phyloP scores from a whole-genome alignment of 2,888 invertebrate species.

The Netelia melanura region DNA sequence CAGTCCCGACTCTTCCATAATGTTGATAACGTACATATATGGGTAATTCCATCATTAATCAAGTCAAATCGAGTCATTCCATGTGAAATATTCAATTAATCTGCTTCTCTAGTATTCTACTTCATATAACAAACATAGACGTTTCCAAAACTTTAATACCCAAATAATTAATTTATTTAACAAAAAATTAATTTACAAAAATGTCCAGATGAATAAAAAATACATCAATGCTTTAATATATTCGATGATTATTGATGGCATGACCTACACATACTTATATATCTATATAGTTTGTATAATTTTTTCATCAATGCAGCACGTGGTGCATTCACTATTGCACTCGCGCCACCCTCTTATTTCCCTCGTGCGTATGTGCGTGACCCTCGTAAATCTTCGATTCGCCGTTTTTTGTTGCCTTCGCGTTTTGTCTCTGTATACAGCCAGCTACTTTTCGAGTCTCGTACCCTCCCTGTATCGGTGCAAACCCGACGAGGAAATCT shows the following conservation, averaged over 20 bases:
- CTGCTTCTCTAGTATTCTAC: no score
- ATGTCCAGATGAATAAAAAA: no score
- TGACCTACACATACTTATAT: not conserved
- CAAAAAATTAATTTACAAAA: no score
- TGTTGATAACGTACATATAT: not conserved
- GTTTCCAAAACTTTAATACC: no score
- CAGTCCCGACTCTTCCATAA: slow-evolving; percentile 25
- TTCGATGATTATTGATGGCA: no score
- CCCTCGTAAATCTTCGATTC: slow-evolving; percentile 54
- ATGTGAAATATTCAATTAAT: no score
- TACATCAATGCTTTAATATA: no score
- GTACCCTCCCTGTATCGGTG: slow-evolving; percentile 43
- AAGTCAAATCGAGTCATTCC: no score
- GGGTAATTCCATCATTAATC: no score
- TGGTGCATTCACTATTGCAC: slow-evolving; percentile 33
- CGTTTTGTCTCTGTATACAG: slow-evolving; percentile 9
- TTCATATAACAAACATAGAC: no score
- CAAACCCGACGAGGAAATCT: slow-evolving; percentile 35
- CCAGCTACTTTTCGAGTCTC: slow-evolving; percentile 39
- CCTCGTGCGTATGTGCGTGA: slow-evolving; percentile 15
- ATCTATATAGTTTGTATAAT: not conserved
- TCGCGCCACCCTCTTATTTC: slow-evolving; percentile 51
- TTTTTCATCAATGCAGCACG: slow-evolving; percentile 25
- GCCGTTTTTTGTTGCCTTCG: slow-evolving; percentile 37
- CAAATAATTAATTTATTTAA: no score